Percentiles rank a stretch among this genome's conserved stretches.
phyloP scores from a whole-genome alignment of 2,113 vertebrate species.

The Donacobius atricapilla region DNA sequence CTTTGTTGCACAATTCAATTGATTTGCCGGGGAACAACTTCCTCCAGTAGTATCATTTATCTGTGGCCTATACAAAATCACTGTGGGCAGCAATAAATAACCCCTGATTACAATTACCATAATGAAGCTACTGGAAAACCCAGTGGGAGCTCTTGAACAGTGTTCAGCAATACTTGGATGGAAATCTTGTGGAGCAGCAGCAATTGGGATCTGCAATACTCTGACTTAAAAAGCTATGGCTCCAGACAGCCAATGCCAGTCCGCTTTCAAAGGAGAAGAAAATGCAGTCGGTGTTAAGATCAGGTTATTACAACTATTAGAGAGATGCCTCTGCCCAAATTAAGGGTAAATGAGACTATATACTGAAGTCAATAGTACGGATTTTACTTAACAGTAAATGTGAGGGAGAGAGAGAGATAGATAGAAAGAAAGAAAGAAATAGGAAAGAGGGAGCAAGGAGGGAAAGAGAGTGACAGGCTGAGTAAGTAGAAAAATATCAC shows the following conservation, averaged over 20 bases:
- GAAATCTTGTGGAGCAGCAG: not conserved
- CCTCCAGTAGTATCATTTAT: not conserved
- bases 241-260: not conserved
- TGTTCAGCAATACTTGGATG: not conserved
- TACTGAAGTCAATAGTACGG: rapidly evolving
- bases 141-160: not conserved
- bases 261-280: not conserved
- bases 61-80: not conserved
- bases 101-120: not conserved
- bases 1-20: not conserved
- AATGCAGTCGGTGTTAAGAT: not conserved
- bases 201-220: not conserved
- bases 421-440: not conserved
- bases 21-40: not conserved
- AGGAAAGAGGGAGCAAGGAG: rapidly evolving
- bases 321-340: not conserved
- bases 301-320: not conserved
- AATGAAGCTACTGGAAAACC: not conserved
- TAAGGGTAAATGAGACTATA: not conserved
- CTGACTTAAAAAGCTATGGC: not conserved
- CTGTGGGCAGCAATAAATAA: not conserved
- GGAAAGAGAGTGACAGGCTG: not conserved
- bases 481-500: not conserved
- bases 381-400: not conserved
- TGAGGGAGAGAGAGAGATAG: not conserved